Conservation (phyloP, 2,113 vertebrate genomes). For the Sclerurus mexicanus region DNA sequence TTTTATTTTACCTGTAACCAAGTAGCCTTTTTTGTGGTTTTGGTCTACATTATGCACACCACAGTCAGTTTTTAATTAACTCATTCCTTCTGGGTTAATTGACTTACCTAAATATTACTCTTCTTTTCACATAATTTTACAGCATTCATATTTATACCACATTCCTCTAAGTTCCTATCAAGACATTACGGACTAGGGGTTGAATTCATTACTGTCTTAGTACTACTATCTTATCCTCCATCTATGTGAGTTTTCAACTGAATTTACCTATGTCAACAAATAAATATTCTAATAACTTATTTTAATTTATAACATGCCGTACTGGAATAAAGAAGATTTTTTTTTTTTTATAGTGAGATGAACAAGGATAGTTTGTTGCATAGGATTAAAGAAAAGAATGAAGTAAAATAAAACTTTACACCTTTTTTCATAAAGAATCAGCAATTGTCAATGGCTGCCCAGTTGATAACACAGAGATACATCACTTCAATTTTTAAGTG, state of each 20-base stretch:
- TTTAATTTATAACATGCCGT: not conserved
- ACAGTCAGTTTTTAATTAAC: not conserved
- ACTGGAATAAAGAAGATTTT: not conserved
- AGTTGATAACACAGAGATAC: not conserved
- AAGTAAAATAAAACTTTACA: not conserved
- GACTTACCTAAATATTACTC: not conserved
- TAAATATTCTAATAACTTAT: not conserved
- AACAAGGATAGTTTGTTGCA: not conserved
- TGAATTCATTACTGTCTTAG: not conserved
- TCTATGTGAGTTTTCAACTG: not conserved
- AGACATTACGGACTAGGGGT: not conserved
- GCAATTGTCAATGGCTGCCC: not conserved
- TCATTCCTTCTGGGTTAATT: not conserved
- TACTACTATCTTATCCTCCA: not conserved
- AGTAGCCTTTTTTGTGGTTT: not conserved
- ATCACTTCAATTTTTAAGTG: not conserved
- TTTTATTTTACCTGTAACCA: not conserved
- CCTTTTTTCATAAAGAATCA: not conserved
- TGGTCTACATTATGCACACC: not conserved
- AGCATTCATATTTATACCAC: not conserved
- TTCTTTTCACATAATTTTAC: not conserved
- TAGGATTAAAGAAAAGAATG: not conserved
- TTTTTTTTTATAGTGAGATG: not conserved
- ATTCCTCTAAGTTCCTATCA: not conserved
- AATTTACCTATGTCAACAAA: not conserved